phyloP scores from a whole-genome alignment of 2,113 vertebrate genomes.

The rat (Rattus norvegicus) region GRCr8 NC_086025.1:129967501-129968000 shows the following conservation, averaged over 20 bases:
- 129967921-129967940: not conserved
- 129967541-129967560: not conserved
- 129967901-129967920: not conserved
- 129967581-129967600: too few relatives aligned
- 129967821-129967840: not conserved
- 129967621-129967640: not conserved
- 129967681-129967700: not conserved
- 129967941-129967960: not conserved
- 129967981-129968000: not conserved
- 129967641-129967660: not conserved
- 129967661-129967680: not conserved
- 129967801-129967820: rapidly evolving
- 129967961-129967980: not conserved
- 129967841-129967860: not conserved
- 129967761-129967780: not conserved
- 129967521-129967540: not conserved
- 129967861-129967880: not conserved
- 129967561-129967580: not conserved
- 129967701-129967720: too few relatives aligned
- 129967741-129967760: too few relatives aligned
- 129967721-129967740: too few relatives aligned
- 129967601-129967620: not conserved
- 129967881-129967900: too few relatives aligned
- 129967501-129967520: not conserved
- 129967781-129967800: not conserved